These are phyloP conservation scores for Scyliorhinus canicula DNA, from an alignment of 2,797 vertebrate genomes.

Conservation along the genomic window DNA sequence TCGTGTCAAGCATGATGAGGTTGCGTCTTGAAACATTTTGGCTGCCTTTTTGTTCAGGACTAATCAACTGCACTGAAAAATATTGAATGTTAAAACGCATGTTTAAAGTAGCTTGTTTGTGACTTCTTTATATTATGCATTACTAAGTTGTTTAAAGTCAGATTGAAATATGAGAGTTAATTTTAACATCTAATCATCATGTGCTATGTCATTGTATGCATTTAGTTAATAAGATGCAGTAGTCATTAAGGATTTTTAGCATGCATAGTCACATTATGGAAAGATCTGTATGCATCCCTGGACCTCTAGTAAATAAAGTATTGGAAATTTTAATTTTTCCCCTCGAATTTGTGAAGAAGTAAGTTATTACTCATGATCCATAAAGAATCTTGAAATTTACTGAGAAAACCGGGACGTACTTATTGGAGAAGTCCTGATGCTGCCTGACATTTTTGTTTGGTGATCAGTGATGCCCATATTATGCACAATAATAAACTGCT, in stretches of 20 bases:
- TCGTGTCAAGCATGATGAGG: neutral
- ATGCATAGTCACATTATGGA: neutral
- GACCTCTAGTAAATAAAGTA: neutral
- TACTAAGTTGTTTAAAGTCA: neutral
- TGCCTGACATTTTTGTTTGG: neutral
- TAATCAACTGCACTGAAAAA: neutral
- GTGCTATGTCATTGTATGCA: neutral
- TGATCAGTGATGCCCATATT: neutral
- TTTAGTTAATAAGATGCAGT: neutral
- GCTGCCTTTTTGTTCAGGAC: neutral
- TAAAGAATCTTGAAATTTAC: neutral
- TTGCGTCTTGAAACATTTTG: neutral
- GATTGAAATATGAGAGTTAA: neutral
- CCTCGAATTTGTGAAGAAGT: neutral
- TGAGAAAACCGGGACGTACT: neutral
- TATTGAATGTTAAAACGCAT: neutral
- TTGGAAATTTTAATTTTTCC: neutral
- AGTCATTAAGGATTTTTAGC: neutral
- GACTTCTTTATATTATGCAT: neutral
- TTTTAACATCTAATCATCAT: neutral
- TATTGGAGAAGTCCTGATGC: neutral
- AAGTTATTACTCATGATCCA: neutral
- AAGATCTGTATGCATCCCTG: neutral
- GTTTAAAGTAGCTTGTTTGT: neutral
- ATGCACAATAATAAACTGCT: neutral